These are phyloP conservation scores for Tragelaphus eurycerus DNA, from an alignment of 2,797 vertebrate genomes.

Conservation along the genomic window DNA sequence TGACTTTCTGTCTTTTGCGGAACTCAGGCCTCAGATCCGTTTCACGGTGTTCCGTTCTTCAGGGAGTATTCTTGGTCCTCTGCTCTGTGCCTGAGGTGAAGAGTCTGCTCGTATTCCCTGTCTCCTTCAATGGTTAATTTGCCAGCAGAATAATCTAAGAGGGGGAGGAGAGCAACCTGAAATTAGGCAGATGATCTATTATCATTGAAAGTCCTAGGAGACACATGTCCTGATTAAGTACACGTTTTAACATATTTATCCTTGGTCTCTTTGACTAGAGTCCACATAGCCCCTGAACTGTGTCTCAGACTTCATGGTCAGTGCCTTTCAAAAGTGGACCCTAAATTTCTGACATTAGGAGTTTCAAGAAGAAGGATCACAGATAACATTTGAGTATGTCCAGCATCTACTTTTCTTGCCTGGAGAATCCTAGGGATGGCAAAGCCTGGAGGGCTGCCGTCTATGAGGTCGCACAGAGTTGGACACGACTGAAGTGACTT, in stretches of 20 bases:
- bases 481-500: too few species aligned
- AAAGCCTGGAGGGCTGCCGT: too few species aligned
- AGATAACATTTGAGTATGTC: background rate
- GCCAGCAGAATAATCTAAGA: background rate
- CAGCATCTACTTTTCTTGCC: background rate
- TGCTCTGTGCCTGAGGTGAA: background rate
- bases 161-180: background rate
- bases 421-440: too few species aligned
- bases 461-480: too few species aligned
- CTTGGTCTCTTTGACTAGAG: background rate
- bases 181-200: background rate
- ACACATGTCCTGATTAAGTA: background rate
- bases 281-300: background rate
- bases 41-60: background rate
- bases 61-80: background rate
- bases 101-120: background rate
- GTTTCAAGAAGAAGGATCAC: background rate
- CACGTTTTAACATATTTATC: background rate
- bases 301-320: background rate
- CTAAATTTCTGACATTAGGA: background rate
- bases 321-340: background rate
- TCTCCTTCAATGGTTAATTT: background rate
- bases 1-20: background rate
- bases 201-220: slow-evolving; percentile 18
- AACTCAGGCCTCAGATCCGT: background rate